Conservation (phyloP, 2,888 invertebrate genomes). For the Yponomeuta plumbellus region DNA sequence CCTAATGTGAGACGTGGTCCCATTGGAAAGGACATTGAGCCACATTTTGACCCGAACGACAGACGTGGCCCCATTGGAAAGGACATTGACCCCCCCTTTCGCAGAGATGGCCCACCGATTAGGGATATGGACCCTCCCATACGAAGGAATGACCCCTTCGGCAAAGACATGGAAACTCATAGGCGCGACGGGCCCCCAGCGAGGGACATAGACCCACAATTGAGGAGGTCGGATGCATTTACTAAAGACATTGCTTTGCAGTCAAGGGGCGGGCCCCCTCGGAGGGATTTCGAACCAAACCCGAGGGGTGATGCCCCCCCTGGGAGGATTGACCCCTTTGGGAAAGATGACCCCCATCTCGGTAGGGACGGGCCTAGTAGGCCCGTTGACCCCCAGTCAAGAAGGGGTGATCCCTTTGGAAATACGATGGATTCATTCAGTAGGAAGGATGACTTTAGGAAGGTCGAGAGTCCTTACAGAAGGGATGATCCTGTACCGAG, state of each 20-base stretch:
- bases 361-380: not conserved
- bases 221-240: too few species aligned
- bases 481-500: not conserved
- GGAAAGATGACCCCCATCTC: not conserved
- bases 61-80: too few species aligned
- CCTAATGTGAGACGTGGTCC: too few species aligned
- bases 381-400: not conserved
- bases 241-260: not conserved
- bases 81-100: too few species aligned
- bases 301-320: not conserved
- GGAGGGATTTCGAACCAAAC: not conserved
- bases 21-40: too few species aligned
- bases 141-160: too few species aligned
- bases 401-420: not conserved
- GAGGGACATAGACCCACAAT: too few species aligned
- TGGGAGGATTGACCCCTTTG: not conserved
- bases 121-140: too few species aligned
- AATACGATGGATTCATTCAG: not conserved
- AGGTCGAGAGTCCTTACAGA: not conserved
- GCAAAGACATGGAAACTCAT: too few species aligned
- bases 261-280: not conserved
- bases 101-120: too few species aligned
- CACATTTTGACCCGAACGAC: too few species aligned
- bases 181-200: too few species aligned
- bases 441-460: not conserved